phyloP scores from a whole-genome alignment of 2,888 invertebrate species.

The Parthenolecanium corni region DNA sequence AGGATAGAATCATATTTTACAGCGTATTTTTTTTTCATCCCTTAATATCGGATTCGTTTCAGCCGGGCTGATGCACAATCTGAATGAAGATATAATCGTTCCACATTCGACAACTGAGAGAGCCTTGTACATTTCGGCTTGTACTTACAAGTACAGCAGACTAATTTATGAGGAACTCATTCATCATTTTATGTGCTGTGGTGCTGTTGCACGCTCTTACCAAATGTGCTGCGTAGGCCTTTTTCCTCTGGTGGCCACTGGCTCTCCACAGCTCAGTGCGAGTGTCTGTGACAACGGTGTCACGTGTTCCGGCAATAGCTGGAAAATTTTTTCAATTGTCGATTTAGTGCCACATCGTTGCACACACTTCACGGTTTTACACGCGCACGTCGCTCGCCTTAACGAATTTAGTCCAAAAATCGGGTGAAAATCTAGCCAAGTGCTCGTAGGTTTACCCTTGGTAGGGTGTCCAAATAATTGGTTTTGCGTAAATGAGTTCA shows the following conservation, averaged over 20 bases:
- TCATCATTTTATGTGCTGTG: slow-evolving; percentile 15
- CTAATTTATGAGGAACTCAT: slow-evolving; percentile 27
- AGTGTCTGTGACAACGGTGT: slow-evolving; percentile 24
- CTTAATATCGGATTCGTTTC: slow-evolving; percentile 29
- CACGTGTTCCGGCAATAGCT: slow-evolving; percentile 19
- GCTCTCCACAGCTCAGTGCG: slow-evolving; percentile 9
- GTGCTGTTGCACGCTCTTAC: neutral
- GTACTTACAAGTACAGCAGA: slow-evolving; percentile 9
- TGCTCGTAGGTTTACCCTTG: no score
- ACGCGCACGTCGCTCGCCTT: neutral
- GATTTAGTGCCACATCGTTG: neutral
- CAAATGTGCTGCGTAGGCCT: no score
- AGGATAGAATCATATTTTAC: neutral
- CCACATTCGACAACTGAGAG: slow-evolving; percentile 21
- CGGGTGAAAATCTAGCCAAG: neutral
- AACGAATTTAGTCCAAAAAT: neutral
- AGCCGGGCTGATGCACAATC: slow-evolving; percentile 28
- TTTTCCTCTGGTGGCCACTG: slow-evolving; percentile 8
- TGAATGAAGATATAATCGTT: slow-evolving; percentile 23
- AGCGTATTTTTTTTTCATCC: slow-evolving; percentile 16
- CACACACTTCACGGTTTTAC: neutral
- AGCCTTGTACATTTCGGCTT: neutral
- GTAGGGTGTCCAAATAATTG: no score
- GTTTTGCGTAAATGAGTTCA: no score
- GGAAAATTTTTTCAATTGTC: neutral